These are phyloP conservation scores for Oithona nana DNA, from an alignment of 2,888 invertebrate species.

Conservation along the genomic window DNA sequence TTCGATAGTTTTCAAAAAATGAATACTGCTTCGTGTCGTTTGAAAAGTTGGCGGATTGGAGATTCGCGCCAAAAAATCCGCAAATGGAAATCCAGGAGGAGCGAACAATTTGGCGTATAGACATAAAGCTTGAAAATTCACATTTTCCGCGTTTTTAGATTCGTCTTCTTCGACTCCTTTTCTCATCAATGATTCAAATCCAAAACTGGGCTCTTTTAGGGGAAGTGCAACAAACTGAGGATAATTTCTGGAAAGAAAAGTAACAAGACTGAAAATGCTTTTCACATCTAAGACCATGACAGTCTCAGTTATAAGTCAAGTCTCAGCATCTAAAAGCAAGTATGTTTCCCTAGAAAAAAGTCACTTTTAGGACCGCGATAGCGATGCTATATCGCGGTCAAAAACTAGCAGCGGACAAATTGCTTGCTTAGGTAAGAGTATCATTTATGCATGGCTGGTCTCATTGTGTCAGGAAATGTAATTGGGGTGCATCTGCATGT, in stretches of 20 bases:
- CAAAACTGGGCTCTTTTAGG: neutral
- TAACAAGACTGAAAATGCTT: neutral
- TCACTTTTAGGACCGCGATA: too few relatives aligned
- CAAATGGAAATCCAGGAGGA: conserved; percentile 50
- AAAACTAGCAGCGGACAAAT: too few relatives aligned
- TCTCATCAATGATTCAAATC: too few relatives aligned
- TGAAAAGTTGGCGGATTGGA: conserved; percentile 64
- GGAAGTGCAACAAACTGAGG: neutral
- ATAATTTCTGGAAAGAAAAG: neutral
- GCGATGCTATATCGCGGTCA: too few relatives aligned
- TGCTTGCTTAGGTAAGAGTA: too few relatives aligned
- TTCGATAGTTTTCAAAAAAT: conserved; percentile 48
- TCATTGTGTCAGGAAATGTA: too few relatives aligned
- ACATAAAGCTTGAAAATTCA: conserved; percentile 31
- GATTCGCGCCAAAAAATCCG: conserved; percentile 59
- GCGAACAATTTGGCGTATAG: conserved; percentile 66
- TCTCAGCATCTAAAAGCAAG: too few relatives aligned
- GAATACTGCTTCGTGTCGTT: conserved; percentile 54
- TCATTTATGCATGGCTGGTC: too few relatives aligned
- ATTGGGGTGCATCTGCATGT: too few relatives aligned
- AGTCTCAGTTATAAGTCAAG: too few relatives aligned
- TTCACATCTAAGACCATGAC: too few relatives aligned
- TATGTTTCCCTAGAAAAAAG: too few relatives aligned
- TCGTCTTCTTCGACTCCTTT: neutral
- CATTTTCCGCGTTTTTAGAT: neutral